Conservation (phyloP, 2,888 invertebrate species). For the Plebejus anna region DNA sequence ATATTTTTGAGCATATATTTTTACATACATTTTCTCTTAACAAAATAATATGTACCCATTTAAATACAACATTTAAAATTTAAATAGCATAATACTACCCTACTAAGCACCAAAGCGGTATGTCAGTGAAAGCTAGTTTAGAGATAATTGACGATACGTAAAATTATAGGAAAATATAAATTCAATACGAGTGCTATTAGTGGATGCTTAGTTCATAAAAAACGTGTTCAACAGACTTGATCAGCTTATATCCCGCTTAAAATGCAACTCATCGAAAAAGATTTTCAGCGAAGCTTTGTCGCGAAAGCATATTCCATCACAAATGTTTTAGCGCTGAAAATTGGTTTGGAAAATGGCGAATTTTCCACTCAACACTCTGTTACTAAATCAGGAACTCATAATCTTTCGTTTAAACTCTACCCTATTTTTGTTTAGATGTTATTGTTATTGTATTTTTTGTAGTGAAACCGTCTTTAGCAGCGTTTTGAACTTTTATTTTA, state of each 20-base stretch:
- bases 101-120: too few relatives aligned
- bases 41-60: too few relatives aligned
- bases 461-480: not conserved
- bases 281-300: not conserved
- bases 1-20: too few relatives aligned
- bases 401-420: not conserved
- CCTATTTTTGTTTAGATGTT: not conserved
- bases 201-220: not conserved
- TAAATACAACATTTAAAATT: too few relatives aligned
- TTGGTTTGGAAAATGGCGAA: constrained; percentile 10
- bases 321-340: constrained; percentile 18
- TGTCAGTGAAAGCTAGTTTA: too few relatives aligned
- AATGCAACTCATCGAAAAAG: constrained; percentile 17
- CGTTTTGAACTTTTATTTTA: not conserved
- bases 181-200: too few relatives aligned
- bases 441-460: not conserved
- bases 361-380: not conserved
- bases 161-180: too few relatives aligned
- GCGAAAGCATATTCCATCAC: constrained; percentile 13
- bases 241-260: constrained; percentile 9
- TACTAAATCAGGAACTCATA: not conserved
- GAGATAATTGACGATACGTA: too few relatives aligned
- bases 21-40: too few relatives aligned
- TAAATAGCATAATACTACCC: too few relatives aligned
- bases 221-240: not conserved